A percentile compares a stretch with the other conserved stretches of the same genome.
Conservation (phyloP, 2,113 vertebrate species). For the Gulo gulo region DNA sequence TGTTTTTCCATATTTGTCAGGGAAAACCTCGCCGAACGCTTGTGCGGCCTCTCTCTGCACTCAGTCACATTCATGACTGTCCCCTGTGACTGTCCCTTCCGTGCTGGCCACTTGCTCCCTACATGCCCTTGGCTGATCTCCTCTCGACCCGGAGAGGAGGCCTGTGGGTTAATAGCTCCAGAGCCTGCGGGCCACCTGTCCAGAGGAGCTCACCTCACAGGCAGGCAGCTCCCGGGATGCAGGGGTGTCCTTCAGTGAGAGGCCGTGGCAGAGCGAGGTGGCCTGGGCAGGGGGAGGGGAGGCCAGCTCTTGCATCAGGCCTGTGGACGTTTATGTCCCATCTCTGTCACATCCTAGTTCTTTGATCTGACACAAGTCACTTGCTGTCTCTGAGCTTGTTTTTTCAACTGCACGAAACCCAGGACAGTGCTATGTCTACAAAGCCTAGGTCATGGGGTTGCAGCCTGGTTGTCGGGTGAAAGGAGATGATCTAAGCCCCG, state of each 20-base stretch:
- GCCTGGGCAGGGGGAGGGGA: fast-evolving
- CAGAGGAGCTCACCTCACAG: background rate
- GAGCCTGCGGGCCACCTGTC: background rate
- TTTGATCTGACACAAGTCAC: background rate
- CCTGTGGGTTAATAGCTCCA: fast-evolving
- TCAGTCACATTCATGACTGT: background rate
- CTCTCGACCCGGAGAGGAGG: background rate
- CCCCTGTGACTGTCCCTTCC: background rate
- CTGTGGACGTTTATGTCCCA: background rate
- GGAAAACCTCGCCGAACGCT: background rate
- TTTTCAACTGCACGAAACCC: background rate
- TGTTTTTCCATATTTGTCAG: background rate
- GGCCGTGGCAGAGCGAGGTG: background rate
- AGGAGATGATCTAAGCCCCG: background rate
- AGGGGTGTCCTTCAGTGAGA: background rate
- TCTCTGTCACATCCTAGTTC: background rate
- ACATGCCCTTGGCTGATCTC: background rate
- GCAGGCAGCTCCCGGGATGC: background rate
- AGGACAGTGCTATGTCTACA: background rate
- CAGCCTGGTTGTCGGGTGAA: background rate
- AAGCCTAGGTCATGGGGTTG: background rate
- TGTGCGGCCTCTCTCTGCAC: background rate
- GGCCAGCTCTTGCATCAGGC: background rate
- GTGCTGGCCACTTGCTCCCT: fast-evolving
- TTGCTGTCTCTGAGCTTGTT: background rate